Conservation (phyloP, 2,888 invertebrate species). For the Linnaemya tessellans region DNA sequence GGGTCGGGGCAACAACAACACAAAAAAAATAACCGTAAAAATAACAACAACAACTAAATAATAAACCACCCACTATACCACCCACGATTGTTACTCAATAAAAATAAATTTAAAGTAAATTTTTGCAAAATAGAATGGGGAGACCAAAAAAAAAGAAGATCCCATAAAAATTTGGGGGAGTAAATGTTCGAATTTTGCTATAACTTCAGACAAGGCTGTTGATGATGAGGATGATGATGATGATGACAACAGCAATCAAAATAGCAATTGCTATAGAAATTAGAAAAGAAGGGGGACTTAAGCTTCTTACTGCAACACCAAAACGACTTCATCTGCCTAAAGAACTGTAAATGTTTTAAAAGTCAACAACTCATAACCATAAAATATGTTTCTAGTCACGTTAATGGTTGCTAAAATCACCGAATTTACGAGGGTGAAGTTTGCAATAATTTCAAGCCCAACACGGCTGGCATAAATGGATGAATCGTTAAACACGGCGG, state of each 20-base stretch:
- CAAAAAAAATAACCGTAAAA: slow-evolving; percentile 57
- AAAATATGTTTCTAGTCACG: slow-evolving; percentile 77
- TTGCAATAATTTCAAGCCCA: slow-evolving; percentile 61
- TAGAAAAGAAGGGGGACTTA: slow-evolving; percentile 45
- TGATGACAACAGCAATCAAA: slow-evolving; percentile 69
- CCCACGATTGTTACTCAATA: slow-evolving; percentile 75
- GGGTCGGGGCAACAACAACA: slow-evolving; percentile 56
- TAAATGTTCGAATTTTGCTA: slow-evolving; percentile 58
- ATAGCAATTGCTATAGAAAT: slow-evolving; percentile 66
- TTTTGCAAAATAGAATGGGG: slow-evolving; percentile 53
- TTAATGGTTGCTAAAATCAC: slow-evolving; percentile 55
- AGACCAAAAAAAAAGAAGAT: background rate
- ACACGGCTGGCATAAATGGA: slow-evolving; percentile 60
- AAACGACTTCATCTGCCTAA: slow-evolving; percentile 31
- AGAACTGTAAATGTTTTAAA: slow-evolving; percentile 61
- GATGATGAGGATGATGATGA: slow-evolving; percentile 31
- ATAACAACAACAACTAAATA: slow-evolving; percentile 59
- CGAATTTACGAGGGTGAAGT: slow-evolving; percentile 67
- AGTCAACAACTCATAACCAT: slow-evolving; percentile 75
- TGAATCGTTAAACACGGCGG: slow-evolving; percentile 72
- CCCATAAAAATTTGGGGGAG: slow-evolving; percentile 47
- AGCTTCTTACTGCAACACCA: slow-evolving; percentile 23
- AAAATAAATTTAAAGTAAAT: slow-evolving; percentile 75
- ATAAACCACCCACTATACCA: slow-evolving; percentile 71
- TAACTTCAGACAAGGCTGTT: slow-evolving; percentile 21